These are phyloP conservation scores for Mohoua ochrocephala DNA, from an alignment of 2,113 vertebrate genomes.

Conservation along the genomic window DNA sequence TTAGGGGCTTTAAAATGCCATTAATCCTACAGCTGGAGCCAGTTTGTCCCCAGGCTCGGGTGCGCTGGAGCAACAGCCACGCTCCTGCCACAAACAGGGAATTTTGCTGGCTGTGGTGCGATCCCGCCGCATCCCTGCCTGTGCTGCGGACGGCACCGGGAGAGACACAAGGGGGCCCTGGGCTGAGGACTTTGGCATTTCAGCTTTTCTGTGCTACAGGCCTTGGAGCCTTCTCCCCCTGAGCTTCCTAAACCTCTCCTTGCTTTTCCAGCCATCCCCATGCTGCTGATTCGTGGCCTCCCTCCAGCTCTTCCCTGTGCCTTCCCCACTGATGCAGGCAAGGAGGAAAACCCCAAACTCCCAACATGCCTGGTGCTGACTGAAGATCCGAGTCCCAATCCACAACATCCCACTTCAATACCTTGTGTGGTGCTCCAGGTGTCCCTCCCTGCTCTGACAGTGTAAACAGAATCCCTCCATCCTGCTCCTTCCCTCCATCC, in stretches of 20 bases:
- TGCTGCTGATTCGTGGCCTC: neutral
- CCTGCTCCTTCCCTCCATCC: neutral
- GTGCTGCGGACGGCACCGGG: rapidly evolving
- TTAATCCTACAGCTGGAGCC: neutral
- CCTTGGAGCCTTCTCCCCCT: neutral
- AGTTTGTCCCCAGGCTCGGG: neutral
- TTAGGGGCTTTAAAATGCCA: neutral
- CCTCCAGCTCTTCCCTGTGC: neutral
- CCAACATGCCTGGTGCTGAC: rapidly evolving
- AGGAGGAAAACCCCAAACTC: neutral
- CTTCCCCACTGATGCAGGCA: neutral
- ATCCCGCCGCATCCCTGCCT: rapidly evolving
- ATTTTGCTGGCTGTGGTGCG: neutral
- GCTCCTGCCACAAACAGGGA: neutral
- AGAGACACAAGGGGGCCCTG: neutral
- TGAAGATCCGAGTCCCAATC: rapidly evolving
- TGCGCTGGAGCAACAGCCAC: rapidly evolving
- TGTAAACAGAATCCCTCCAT: neutral
- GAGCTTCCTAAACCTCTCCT: neutral
- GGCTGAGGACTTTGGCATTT: neutral
- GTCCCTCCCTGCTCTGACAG: rapidly evolving
- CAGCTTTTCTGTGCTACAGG: neutral
- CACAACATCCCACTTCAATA: rapidly evolving
- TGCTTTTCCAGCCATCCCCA: neutral
- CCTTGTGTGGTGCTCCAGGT: neutral